phyloP scores from a whole-genome alignment of 2,888 invertebrate species.

The Sthenelais limicola region DNA sequence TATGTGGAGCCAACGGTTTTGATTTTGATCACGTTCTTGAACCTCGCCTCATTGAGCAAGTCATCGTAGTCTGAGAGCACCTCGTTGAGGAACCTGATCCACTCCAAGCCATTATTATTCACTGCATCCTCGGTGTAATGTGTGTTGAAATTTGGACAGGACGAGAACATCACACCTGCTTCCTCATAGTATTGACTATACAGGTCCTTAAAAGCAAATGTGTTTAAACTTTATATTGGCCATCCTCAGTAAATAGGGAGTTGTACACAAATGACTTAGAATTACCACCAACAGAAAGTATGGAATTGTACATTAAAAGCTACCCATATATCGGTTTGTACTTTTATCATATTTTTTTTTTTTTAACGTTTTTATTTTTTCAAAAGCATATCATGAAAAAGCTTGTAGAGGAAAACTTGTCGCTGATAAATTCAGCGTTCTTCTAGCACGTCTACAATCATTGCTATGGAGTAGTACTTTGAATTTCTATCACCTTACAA shows the following conservation, averaged over 20 bases:
- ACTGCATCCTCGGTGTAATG: slow-evolving; percentile 93
- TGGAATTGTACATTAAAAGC: no score
- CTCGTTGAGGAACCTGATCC: slow-evolving; percentile 87
- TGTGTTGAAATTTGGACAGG: slow-evolving; percentile 93
- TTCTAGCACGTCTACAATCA: no score
- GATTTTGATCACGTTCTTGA: slow-evolving; percentile 79
- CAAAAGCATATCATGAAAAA: no score
- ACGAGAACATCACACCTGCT: slow-evolving; percentile 91
- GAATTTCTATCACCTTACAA: no score
- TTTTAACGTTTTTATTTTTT: no score
- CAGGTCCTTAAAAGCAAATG: slow-evolving; percentile 79
- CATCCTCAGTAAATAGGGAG: no score
- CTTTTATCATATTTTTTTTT: no score
- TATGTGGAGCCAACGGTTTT: slow-evolving; percentile 93
- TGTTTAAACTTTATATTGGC: not conserved
- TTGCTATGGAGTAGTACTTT: no score
- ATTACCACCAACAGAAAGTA: not conserved
- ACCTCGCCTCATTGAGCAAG: slow-evolving; percentile 86
- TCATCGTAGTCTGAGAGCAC: slow-evolving; percentile 95
- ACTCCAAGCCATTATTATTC: slow-evolving; percentile 92
- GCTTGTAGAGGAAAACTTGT: no score
- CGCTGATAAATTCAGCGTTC: no score
- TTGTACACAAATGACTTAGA: not conserved
- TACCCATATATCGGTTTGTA: no score
- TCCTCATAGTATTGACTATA: slow-evolving; percentile 92